These are phyloP conservation scores for Sycophila texana DNA, from an alignment of 2,888 invertebrate genomes.

Conservation along the genomic window DNA sequence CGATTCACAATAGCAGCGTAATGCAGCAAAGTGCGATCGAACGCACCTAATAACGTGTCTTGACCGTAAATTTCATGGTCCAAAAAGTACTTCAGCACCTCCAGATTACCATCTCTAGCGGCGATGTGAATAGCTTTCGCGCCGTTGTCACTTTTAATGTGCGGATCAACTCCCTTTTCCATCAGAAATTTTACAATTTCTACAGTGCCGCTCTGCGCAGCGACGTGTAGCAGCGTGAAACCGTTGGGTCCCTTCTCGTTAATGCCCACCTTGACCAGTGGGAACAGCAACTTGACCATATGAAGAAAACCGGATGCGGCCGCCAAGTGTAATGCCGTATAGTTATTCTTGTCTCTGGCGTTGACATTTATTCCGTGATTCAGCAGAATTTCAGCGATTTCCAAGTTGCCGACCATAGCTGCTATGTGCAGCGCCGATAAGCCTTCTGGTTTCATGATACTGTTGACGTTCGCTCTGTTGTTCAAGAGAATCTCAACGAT, in stretches of 20 bases:
- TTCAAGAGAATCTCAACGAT: slow-evolving; percentile 31
- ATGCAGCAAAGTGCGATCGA: neutral
- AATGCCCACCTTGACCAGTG: slow-evolving; percentile 32
- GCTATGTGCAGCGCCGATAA: slow-evolving; percentile 37
- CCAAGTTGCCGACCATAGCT: slow-evolving; percentile 6
- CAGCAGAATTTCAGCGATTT: slow-evolving; percentile 29
- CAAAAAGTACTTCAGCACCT: slow-evolving; percentile 28
- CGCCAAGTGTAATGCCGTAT: slow-evolving; percentile 58
- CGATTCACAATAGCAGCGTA: neutral
- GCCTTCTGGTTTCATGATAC: neutral
- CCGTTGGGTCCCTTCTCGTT: slow-evolving; percentile 20
- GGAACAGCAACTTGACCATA: slow-evolving; percentile 48
- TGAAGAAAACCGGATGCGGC: slow-evolving; percentile 47
- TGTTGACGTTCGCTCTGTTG: slow-evolving; percentile 44
- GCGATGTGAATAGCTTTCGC: slow-evolving; percentile 53
- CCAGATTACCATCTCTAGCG: slow-evolving; percentile 39
- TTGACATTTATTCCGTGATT: slow-evolving; percentile 28
- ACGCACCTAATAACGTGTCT: slow-evolving; percentile 1
- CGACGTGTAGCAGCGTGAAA: slow-evolving; percentile 57
- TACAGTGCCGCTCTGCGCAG: slow-evolving; percentile 55
- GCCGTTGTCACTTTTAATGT: slow-evolving; percentile 30
- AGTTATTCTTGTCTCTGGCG: slow-evolving; percentile 48
- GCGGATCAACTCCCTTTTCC: slow-evolving; percentile 49
- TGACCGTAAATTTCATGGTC: slow-evolving; percentile 4
- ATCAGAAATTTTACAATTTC: slow-evolving; percentile 33